Conservation (phyloP, 2,797 vertebrate species). For the Staurois parvus region DNA sequence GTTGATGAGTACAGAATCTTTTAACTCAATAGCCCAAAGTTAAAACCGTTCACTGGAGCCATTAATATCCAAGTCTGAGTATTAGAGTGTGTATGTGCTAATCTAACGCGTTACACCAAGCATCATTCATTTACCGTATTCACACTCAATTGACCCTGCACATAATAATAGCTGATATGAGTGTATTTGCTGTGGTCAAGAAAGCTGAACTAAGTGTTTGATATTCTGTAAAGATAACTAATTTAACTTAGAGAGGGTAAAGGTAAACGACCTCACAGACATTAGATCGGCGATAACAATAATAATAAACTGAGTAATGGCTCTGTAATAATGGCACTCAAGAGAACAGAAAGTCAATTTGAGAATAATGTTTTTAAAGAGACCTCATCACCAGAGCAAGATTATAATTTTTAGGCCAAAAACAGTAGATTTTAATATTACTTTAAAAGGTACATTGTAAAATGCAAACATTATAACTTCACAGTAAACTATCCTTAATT, state of each 20-base stretch:
- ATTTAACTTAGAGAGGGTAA: neutral
- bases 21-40: neutral
- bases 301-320: neutral
- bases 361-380: neutral
- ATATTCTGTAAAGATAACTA: neutral
- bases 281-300: neutral
- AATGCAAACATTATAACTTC: too few relatives aligned
- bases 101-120: neutral
- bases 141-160: neutral
- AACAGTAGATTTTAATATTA: neutral
- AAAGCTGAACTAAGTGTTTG: neutral
- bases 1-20: neutral
- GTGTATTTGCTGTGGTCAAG: neutral
- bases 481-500: neutral
- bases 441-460: neutral
- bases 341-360: neutral
- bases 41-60: neutral
- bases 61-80: neutral
- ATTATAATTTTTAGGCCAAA: neutral
- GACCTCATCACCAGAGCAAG: neutral
- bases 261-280: neutral
- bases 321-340: neutral
- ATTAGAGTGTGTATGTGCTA: neutral
- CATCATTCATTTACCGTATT: constrained; percentile 2
- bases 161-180: neutral